Evolutionary conservation across 2,113 vertebrate species (phyloP).

Genomic region (Marcusenius ussheri): DNA sequence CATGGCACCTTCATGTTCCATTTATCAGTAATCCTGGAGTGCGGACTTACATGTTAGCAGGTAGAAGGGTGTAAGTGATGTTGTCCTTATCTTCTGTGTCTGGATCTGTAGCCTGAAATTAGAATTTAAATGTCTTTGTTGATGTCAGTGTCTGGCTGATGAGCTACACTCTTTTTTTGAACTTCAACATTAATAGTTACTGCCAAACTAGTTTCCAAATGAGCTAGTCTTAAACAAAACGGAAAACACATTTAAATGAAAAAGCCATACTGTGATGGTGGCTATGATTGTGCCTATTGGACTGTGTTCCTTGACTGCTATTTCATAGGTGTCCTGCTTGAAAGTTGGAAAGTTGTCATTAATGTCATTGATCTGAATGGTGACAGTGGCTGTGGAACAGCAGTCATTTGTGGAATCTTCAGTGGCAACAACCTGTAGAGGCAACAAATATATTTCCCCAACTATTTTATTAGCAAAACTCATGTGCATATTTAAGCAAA

Average conservation of each 20-base stretch:
- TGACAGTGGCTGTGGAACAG: conserved; percentile 62
- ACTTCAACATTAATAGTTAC: background rate
- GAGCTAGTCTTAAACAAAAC: background rate
- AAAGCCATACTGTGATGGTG: conserved; percentile 62
- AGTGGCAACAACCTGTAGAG: conserved; percentile 69
- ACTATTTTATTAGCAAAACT: background rate
- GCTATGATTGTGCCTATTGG: conserved; percentile 40
- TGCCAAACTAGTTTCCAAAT: background rate
- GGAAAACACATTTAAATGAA: background rate
- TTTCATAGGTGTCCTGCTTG: conserved; percentile 48
- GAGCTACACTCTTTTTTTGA: background rate
- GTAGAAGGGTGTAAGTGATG: conserved; percentile 74
- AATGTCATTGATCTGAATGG: conserved; percentile 66
- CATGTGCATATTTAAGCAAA: background rate
- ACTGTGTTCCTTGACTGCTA: conserved; percentile 64
- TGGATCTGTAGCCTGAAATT: conserved; percentile 69
- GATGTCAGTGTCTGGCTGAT: background rate
- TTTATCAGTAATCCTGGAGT: background rate
- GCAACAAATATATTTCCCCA: background rate
- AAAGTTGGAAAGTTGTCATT: conserved; percentile 84
- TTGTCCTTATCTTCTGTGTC: conserved; percentile 64
- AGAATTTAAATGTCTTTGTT: background rate
- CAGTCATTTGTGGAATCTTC: conserved; percentile 40
- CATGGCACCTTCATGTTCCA: background rate
- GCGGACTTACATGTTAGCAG: conserved; percentile 69